phyloP scores from a whole-genome alignment of 2,113 vertebrate species.

The Rhinoderma darwinii region DNA sequence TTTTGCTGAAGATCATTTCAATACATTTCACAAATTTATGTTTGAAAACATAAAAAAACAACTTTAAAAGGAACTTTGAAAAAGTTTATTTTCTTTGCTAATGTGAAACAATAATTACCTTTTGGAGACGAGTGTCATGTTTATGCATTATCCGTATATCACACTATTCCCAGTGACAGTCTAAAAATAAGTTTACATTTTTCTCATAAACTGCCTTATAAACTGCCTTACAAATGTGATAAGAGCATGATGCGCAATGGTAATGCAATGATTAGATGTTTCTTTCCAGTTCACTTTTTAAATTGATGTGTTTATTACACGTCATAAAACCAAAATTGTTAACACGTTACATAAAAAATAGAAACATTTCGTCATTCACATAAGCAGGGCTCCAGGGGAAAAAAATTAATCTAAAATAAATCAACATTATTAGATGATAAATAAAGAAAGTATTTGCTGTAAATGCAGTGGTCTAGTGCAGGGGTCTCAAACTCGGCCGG shows the following conservation, averaged over 20 bases:
- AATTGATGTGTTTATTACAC: not conserved
- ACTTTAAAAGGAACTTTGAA: conserved; percentile 44
- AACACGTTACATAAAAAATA: not conserved
- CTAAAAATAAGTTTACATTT: conserved; percentile 38
- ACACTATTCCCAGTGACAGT: conserved; percentile 28
- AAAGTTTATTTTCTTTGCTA: conserved; percentile 52
- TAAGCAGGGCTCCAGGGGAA: too few relatives aligned
- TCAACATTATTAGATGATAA: too few relatives aligned
- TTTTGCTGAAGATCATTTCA: conserved; percentile 52
- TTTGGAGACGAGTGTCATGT: conserved; percentile 43
- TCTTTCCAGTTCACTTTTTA: not conserved
- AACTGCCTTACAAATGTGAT: conserved; percentile 13
- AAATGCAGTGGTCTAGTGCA: too few relatives aligned
- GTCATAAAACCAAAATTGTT: not conserved
- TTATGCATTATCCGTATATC: conserved; percentile 49
- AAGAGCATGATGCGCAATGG: not conserved
- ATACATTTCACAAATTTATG: conserved; percentile 47
- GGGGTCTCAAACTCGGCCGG: too few relatives aligned
- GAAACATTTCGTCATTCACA: too few relatives aligned
- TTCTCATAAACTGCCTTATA: conserved; percentile 14
- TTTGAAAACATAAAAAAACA: conserved; percentile 28
- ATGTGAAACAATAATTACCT: conserved; percentile 58
- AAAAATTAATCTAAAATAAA: too few relatives aligned
- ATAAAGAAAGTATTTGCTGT: too few relatives aligned
- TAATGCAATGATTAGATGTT: conserved; percentile 2